Evolutionary conservation across 2,888 invertebrate genomes (phyloP).

Genomic region (Fissipunctia ypsillon): DNA sequence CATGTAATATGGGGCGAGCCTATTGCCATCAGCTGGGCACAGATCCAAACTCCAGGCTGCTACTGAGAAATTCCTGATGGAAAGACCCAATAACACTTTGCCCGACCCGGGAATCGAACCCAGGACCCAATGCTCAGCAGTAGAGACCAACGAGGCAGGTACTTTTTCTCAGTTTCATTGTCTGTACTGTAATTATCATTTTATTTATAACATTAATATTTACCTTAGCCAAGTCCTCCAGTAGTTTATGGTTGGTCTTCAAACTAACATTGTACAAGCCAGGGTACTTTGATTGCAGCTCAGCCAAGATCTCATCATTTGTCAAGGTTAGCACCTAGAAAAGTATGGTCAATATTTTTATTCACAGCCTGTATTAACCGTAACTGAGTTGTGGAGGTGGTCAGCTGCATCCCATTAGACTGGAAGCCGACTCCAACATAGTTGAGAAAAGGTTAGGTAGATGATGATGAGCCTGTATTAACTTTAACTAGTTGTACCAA

Average conservation of each 20-base stretch:
- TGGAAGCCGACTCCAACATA: neutral
- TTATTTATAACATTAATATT: neutral
- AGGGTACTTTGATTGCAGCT: slow-evolving; percentile 75
- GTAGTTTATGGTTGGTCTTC: slow-evolving; percentile 68
- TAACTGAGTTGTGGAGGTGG: neutral
- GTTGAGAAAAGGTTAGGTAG: neutral
- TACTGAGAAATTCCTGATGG: too few relatives aligned
- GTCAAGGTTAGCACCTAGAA: slow-evolving; percentile 66
- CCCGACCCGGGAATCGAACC: too few relatives aligned
- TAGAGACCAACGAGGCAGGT: neutral
- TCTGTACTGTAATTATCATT: neutral
- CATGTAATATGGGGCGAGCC: too few relatives aligned
- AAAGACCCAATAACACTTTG: too few relatives aligned
- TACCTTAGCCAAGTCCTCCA: slow-evolving; percentile 72
- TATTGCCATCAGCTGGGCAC: too few relatives aligned
- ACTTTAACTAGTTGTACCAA: neutral
- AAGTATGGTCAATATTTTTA: neutral
- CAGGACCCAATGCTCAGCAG: neutral
- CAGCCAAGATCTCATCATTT: slow-evolving; percentile 71
- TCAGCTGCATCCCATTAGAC: neutral
- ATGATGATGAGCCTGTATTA: neutral
- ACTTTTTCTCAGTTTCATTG: neutral
- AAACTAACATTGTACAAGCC: slow-evolving; percentile 71
- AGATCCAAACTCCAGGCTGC: too few relatives aligned
- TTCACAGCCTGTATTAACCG: neutral